These are phyloP conservation scores for Butorides virescens DNA, from an alignment of 2,113 vertebrate species.

Conservation along the genomic window DNA sequence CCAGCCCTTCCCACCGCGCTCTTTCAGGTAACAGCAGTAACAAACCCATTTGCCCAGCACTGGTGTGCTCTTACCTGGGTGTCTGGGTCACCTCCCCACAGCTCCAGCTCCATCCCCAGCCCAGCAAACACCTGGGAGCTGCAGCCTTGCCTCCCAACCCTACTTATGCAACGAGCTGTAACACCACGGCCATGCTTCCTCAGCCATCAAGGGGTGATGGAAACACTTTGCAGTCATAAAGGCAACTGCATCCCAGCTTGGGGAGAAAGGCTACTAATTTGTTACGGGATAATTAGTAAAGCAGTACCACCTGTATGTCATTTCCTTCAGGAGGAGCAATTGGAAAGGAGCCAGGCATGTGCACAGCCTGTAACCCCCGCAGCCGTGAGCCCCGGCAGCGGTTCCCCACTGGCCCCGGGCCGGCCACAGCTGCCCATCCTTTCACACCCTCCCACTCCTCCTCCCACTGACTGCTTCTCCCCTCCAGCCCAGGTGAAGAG, in stretches of 20 bases:
- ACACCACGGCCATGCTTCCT: accelerated
- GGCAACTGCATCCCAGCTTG: accelerated
- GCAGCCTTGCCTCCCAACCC: accelerated
- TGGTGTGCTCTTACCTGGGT: not conserved
- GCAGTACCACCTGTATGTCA: accelerated
- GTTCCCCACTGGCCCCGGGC: not conserved
- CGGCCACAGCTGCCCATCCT: not conserved
- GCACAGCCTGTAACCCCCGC: accelerated
- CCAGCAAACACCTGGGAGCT: accelerated
- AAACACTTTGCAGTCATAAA: not conserved
- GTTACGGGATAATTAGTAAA: not conserved
- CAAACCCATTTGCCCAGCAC: accelerated
- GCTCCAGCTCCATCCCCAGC: not conserved
- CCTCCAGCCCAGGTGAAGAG: not conserved
- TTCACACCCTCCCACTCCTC: not conserved
- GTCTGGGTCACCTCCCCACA: accelerated
- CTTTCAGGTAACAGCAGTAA: not conserved
- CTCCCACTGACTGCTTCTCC: not conserved
- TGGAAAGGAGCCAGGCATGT: not conserved
- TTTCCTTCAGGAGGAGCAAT: not conserved
- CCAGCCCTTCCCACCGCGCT: accelerated
- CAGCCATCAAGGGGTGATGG: accelerated
- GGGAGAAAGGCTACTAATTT: not conserved
- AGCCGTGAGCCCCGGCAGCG: not conserved
- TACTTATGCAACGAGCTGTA: accelerated